Base-by-base conservation (phyloP, 2,888 invertebrate genomes). In the Apotomis turbidana region DNA sequence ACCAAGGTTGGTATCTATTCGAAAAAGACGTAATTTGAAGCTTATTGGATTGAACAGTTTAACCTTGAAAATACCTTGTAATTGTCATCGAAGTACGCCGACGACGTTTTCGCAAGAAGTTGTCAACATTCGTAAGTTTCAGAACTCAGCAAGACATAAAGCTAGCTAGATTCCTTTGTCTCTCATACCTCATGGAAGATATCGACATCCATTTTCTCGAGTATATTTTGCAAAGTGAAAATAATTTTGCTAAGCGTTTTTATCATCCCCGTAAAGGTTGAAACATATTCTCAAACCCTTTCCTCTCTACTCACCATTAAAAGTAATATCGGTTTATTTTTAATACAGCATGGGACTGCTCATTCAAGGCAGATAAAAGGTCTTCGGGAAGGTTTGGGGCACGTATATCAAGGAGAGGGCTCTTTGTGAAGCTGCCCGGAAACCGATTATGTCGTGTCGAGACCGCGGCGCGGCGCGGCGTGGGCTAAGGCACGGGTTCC, bases 311-410 rank as follows among this genome's bases (percentile, higher is more conserved):
- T 60, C 36, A 15, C 46, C 68, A 3, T 41, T 60, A 62, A 62
- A 55, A 63, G 27, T 13, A 52, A 4, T 55, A 41, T 46, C 13
- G 52, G 68, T 57, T 49, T 60, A 54, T 60, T 71, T 66, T 71
- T 66, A 60, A 49, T 66, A 71, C 54, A 54, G 54, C 38, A 71
- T 60, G 5, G 41, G 57, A 60, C 27, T 70, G 64, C 52, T 70
- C 59, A 66, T 54, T 67, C 41, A 49, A 49, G 60, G 52, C 71
- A 15, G 54, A 70, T 63, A 58, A 66, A 60, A 46, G 49, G 59
- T 59, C 8, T 60, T 13, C 52, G 64, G 41, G 15, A 38, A 58
- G 58, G 38, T 38, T 15, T 57, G 46, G 55, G 51, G 64, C 38
- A 54, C 54, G 60, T 61, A 54, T 46, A 44, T 60, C 60, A 54